Evolutionary conservation across 2,797 vertebrate species (phyloP), one percentile per base, ranked within the genome.

Genomic region (Lycodopsis pacificus): DNA sequence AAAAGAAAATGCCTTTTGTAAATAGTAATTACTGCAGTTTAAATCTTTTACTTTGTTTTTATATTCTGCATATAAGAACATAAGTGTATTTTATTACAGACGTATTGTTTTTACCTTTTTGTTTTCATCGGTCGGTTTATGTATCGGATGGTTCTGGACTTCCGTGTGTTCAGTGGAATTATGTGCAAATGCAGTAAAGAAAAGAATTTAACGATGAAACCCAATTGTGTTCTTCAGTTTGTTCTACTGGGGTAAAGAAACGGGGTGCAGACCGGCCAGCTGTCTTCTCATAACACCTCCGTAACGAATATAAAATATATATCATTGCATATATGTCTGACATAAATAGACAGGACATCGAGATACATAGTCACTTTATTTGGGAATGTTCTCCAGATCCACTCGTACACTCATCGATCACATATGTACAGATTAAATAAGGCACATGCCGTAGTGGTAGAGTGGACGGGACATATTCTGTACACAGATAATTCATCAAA

Each of bases 351-450:
- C 20, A n/a, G 36, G 13, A 30, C 64, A 36, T 65, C n/a, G 46
- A 51, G 13, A 66, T 20, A 8, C 65, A 36, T 46, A 27, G 27
- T 61, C 54, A 1, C 83, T 86, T 88, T 77, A 85, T 76, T 57
- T 36, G 66, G 82, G 80, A 83, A 82, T 80, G 82, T 83, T 38
- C 59, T 81, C 66, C 81, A 94, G 85, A 91, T 93, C 94, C 94
- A 96, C 85, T 76, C 73, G 51, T 66, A 87, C 82, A 79, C 89
- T 87, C 68, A 79, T 75, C 77, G 82, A 79, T 86, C 77, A 88
- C 84, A 86, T 88, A 96, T 96, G 84, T 95, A 97, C 96, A 96
- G 90, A 89, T 95, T 95, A 95, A 94, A 92, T 97, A 97, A 97
- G 96, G 96, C 96, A 97, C 95, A 94, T 93, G 94, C 93, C 94